phyloP scores from a whole-genome alignment of 2,113 vertebrate genomes.

The Nettapus auritus region DNA sequence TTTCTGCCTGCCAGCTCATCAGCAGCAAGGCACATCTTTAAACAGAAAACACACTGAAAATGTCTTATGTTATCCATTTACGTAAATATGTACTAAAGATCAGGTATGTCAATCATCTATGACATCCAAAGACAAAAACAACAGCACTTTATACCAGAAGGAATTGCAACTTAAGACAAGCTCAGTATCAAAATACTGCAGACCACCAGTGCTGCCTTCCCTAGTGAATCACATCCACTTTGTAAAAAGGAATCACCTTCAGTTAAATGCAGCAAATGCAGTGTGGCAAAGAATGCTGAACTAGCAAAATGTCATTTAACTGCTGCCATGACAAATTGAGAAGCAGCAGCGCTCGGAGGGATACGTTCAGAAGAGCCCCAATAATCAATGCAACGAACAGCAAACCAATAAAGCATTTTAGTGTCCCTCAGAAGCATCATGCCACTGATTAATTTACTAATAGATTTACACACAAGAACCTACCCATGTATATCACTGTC shows the following conservation, averaged over 20 bases:
- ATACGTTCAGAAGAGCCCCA: not conserved
- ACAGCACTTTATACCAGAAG: not conserved
- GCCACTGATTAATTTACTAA: slow-evolving; percentile 23
- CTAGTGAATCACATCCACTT: not conserved
- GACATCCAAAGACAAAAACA: not conserved
- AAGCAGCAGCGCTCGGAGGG: slow-evolving; percentile 1
- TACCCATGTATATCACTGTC: not conserved
- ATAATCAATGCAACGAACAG: slow-evolving; percentile 13
- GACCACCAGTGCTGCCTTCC: slow-evolving; percentile 35
- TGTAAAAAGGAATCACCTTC: slow-evolving; percentile 35
- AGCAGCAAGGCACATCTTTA: not conserved
- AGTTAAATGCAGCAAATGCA: not conserved
- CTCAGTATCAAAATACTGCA: slow-evolving; percentile 51
- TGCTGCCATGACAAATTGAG: not conserved
- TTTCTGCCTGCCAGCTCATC: not conserved
- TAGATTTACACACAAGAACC: slow-evolving; percentile 17
- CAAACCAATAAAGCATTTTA: slow-evolving; percentile 24
- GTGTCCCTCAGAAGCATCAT: not conserved
- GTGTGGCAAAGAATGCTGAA: not conserved
- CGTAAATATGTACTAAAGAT: not conserved
- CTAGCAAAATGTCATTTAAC: slow-evolving; percentile 13
- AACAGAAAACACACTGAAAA: not conserved
- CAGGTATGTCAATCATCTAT: not conserved
- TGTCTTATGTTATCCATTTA: not conserved
- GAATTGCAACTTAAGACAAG: slow-evolving; percentile 46